Percentiles rank a stretch among this genome's conserved stretches.
These are phyloP conservation scores for Muraenolepis orangiensis DNA, from an alignment of 2,797 vertebrate genomes.

Conservation along the genomic window DNA sequence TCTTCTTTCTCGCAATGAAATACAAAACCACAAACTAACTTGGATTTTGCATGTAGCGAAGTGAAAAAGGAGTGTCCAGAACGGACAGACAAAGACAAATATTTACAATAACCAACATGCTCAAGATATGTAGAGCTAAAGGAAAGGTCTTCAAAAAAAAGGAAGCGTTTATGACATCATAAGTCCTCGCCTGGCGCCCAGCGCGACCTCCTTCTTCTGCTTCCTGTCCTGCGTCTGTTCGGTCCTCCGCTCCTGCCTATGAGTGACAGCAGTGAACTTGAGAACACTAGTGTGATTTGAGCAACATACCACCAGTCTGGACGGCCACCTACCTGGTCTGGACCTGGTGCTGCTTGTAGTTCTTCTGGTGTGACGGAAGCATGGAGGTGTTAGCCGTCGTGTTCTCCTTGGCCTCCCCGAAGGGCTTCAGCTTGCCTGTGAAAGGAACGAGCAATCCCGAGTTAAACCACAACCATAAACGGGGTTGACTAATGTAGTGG, in stretches of 20 bases:
- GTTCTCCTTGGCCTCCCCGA: constrained; percentile 78
- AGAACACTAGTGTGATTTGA: too few species aligned
- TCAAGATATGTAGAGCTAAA: constrained; percentile 18
- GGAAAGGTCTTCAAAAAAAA: background rate
- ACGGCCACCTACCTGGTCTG: constrained; percentile 73
- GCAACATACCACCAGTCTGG: too few species aligned
- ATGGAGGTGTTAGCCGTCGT: constrained; percentile 48
- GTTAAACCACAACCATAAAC: background rate
- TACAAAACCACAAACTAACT: background rate
- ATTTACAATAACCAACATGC: constrained; percentile 49
- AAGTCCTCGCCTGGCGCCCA: constrained; percentile 81
- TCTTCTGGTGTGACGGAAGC: constrained; percentile 69
- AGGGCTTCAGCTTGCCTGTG: constrained; percentile 89
- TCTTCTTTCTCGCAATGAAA: background rate
- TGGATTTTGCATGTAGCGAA: too few species aligned
- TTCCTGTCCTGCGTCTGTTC: constrained; percentile 74
- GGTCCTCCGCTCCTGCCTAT: constrained; percentile 77
- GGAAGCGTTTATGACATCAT: constrained; percentile 51
- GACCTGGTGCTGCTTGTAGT: constrained; percentile 82
- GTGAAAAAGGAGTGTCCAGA: background rate
- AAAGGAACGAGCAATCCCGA: background rate
- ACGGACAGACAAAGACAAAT: constrained; percentile 11
- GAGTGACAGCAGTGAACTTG: background rate
- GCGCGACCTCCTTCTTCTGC: constrained; percentile 80
- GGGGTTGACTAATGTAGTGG: background rate